These are phyloP conservation scores for Enteromius afrohamiltoni DNA, from an alignment of 2,797 vertebrate species.

Conservation along the genomic window DNA sequence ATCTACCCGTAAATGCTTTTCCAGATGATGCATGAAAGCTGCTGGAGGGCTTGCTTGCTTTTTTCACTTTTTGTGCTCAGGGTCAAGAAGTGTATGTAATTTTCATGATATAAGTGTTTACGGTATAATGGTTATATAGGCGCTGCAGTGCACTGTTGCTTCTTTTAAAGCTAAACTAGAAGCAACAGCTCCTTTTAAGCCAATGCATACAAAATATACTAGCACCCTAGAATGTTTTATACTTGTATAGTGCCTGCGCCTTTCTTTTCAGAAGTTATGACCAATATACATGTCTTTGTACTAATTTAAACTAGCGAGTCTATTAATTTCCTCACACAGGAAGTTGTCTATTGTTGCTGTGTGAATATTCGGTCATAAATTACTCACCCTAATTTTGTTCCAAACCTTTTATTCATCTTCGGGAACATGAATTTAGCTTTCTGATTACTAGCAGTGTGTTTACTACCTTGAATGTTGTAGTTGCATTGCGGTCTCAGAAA, in stretches of 20 bases:
- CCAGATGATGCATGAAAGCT: background rate
- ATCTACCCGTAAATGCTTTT: conserved; percentile 49
- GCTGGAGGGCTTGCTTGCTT: background rate
- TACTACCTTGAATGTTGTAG: too few relatives aligned
- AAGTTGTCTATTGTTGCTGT: background rate
- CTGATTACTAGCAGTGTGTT: too few relatives aligned
- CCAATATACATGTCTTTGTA: background rate
- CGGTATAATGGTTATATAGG: background rate
- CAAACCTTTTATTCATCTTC: background rate
- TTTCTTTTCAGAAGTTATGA: background rate
- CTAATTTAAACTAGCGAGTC: background rate
- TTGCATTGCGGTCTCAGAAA: too few relatives aligned
- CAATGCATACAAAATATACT: background rate
- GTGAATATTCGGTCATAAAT: background rate
- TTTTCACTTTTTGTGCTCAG: conserved; percentile 4
- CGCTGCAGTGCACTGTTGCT: background rate
- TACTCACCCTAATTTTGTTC: background rate
- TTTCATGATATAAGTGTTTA: background rate
- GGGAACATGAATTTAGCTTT: background rate
- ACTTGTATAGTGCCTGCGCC: background rate
- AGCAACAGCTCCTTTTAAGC: background rate
- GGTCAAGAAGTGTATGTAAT: background rate
- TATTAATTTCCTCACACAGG: background rate
- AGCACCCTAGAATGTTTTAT: background rate
- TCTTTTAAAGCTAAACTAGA: background rate